A percentile compares a stretch with the other conserved stretches of the same genome.
Conservation (phyloP, 2,888 invertebrate species). For the Drosophila meridionalis region DNA sequence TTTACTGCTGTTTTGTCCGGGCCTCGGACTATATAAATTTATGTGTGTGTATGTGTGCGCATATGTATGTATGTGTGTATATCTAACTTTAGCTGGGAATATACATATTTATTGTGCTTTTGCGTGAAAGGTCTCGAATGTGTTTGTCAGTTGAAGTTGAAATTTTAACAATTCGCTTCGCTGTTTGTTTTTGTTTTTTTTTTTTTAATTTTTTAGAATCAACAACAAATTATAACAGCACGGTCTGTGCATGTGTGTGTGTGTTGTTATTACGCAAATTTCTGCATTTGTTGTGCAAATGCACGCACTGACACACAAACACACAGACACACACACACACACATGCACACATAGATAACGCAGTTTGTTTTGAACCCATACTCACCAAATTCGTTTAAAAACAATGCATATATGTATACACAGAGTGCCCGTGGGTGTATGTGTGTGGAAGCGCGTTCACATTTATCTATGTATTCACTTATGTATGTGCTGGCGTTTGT, state of each 20-base stretch:
- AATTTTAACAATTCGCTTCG: conserved; percentile 7
- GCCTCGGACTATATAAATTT: conserved; percentile 10
- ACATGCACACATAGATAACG: background rate
- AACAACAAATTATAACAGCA: conserved; percentile 5
- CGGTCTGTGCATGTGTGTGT: background rate
- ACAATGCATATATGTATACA: conserved; percentile 29
- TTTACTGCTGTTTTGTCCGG: conserved; percentile 5
- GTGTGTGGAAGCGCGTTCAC: background rate
- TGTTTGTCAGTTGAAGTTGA: conserved; percentile 2
- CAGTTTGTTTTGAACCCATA: conserved; percentile 42
- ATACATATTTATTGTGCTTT: conserved; percentile 2
- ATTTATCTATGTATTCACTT: background rate
- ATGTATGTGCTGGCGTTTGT: background rate
- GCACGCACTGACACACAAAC: background rate
- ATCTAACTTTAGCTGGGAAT: conserved; percentile 10
- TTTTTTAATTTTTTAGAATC: background rate
- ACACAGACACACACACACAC: background rate
- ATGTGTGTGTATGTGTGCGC: background rate
- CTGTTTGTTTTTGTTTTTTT: background rate
- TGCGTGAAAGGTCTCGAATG: conserved; percentile 13
- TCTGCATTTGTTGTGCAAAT: conserved; percentile 8
- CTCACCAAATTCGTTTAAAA: conserved; percentile 44
- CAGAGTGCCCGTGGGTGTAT: background rate
- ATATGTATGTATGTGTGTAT: background rate
- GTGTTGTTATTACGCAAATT: conserved; percentile 16